Conservation (phyloP, 2,888 invertebrate genomes). For the Odontocolon sp. region DNA sequence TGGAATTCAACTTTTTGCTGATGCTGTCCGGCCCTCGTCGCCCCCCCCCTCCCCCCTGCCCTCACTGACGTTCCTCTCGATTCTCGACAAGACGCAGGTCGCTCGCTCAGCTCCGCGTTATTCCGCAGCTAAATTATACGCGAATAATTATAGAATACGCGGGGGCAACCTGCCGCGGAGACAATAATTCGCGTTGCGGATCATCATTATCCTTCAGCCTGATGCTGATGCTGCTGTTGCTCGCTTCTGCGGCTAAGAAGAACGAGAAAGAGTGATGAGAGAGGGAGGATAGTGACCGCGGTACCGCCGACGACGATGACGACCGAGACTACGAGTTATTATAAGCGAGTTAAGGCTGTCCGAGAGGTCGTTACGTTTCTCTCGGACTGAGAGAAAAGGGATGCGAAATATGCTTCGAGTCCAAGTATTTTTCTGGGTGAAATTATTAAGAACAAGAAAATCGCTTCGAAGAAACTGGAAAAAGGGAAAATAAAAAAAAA, state of each 20-base stretch:
- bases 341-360: conserved; percentile 74
- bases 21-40: conserved; percentile 34
- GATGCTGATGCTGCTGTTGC: conserved; percentile 11
- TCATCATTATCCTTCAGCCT: conserved; percentile 68
- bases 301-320: conserved; percentile 44
- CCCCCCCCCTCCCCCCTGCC: conserved; percentile 1
- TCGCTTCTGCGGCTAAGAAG: not conserved
- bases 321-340: conserved; percentile 69
- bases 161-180: conserved; percentile 69
- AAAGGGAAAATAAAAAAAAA: conserved; percentile 24
- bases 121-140: conserved; percentile 65
- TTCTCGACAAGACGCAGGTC: conserved; percentile 1
- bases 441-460: conserved; percentile 38
- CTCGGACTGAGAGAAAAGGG: conserved; percentile 33
- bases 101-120: conserved; percentile 35
- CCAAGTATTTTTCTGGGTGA: too few species aligned
- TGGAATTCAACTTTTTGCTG: conserved; percentile 44
- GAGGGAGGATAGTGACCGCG: conserved; percentile 45
- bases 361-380: conserved; percentile 61
- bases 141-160: conserved; percentile 72
- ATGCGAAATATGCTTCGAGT: not conserved
- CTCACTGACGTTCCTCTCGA: conserved; percentile 41
- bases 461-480: too few species aligned
- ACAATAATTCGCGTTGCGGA: conserved; percentile 73
- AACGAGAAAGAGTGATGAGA: not conserved